phyloP scores from a whole-genome alignment of 2,888 invertebrate species.

The Tetrapedia diversipes region DNA sequence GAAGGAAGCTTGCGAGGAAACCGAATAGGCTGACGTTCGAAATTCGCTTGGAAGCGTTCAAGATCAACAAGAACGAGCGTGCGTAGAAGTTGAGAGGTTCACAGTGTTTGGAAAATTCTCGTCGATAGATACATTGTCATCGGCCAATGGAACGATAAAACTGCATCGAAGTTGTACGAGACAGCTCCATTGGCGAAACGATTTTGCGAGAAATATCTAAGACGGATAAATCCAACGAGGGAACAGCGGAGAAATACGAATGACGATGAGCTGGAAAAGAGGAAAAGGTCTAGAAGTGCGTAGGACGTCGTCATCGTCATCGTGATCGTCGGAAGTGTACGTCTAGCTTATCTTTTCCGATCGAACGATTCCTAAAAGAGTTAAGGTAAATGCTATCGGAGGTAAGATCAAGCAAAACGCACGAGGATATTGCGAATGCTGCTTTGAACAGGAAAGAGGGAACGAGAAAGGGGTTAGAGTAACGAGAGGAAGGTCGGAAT shows the following conservation, averaged over 20 bases:
- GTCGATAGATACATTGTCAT: constrained; percentile 41
- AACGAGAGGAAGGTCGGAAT: constrained; percentile 17
- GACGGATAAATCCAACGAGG: constrained; percentile 46
- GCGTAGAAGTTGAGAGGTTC: constrained; percentile 66
- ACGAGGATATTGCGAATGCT: background rate
- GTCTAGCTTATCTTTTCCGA: constrained; percentile 11
- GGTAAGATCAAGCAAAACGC: background rate
- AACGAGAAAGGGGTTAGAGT: background rate
- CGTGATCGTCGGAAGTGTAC: no score
- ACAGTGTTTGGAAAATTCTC: constrained; percentile 26
- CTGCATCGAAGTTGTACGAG: background rate
- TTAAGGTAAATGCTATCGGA: background rate
- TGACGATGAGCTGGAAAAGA: background rate
- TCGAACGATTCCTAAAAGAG: constrained; percentile 32
- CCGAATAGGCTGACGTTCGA: constrained; percentile 36
- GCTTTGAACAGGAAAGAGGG: no score
- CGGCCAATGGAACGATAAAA: background rate
- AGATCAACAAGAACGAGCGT: constrained; percentile 46
- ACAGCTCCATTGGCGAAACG: constrained; percentile 31
- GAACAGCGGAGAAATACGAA: constrained; percentile 27
- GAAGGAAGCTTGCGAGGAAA: constrained; percentile 65
- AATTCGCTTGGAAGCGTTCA: constrained; percentile 35
- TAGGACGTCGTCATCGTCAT: constrained; percentile 18
- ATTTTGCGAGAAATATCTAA: constrained; percentile 25
- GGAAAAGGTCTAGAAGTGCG: no score